Percentiles rank a stretch among this genome's conserved stretches.
phyloP scores from a whole-genome alignment of 2,113 vertebrate species.

The Larimichthys polyactis region DNA sequence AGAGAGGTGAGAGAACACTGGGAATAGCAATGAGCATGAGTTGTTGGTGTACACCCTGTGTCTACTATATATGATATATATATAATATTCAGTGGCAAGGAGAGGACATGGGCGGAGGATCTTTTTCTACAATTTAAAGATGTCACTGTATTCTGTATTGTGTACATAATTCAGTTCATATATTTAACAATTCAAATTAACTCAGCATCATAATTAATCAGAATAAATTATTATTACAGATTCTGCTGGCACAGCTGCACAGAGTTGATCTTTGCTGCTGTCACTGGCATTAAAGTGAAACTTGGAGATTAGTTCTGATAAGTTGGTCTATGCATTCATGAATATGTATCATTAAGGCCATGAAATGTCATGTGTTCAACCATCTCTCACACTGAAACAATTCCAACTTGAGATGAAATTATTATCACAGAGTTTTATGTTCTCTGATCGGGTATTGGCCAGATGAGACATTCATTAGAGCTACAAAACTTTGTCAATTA shows the following conservation, averaged over 20 bases:
- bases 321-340: neutral
- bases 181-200: neutral
- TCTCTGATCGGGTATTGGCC: neutral
- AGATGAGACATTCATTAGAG: neutral
- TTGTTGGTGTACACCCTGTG: constrained; percentile 8
- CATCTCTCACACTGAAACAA: neutral
- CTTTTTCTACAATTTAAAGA: neutral
- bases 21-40: constrained; percentile 32
- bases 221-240: neutral
- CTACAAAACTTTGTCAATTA: neutral
- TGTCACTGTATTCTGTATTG: neutral
- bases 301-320: neutral
- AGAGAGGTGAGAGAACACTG: constrained; percentile 12
- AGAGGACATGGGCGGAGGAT: neutral
- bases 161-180: neutral
- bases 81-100: neutral
- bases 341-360: neutral
- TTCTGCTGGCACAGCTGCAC: neutral
- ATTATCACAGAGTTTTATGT: neutral
- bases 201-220: neutral
- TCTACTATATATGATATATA: neutral
- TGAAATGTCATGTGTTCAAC: neutral
- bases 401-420: neutral
- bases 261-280: neutral
- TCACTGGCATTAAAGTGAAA: neutral